Evolutionary conservation across 1,140 invertebrate genomes (phyloP), one percentile per base, ranked within the genome.

Genomic region (Drosophila insularis): DNA sequence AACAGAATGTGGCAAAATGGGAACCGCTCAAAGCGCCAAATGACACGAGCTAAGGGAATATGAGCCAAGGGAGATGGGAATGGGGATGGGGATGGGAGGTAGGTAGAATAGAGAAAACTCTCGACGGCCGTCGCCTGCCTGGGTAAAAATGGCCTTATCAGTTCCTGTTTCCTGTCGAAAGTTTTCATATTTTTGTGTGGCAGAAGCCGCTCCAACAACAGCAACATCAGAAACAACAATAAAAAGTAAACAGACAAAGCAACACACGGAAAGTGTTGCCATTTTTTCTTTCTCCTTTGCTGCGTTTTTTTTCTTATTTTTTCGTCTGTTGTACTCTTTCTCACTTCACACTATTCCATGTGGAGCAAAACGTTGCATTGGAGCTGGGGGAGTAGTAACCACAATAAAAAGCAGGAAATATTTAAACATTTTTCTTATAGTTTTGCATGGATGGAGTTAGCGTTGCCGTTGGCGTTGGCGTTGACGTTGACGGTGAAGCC

Each of bases 371-470:
- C 63, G 39, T 58, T 54, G 43, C 43, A 6, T 21, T 14, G 8
- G 43, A 50, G 17, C 43, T 50, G 43, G 43, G 43, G 43, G 43
- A 50, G 43, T 21, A 66, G 77, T 63, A 73, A 74, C 80, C 89
- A 89, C 89, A 91, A 91, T 91, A 91, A 91, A 91, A 89, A 82
- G 74, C 89, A 86, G 89, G 89, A 91, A 91, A 91, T 91, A 91
- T 91, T 91, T 90, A 91, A 91, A 89, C 89, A 91, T 91, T 91
- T 91, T 91, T 91, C 89, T 90, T 89, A 89, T 81, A 78, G 79
- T 84, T 89, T 87, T 89, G 84, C 84, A 87, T 84, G 77, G 58
- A 68, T 65, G 61, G 80, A 73, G 31, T 14, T 53, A 8, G 68
- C 7, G 65, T 11, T 37, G 46, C 14, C 76, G 31, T 19, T 53